Evolutionary conservation across 2,113 vertebrate genomes (phyloP), one percentile per base, ranked within the genome.

Genomic region (Pteruthius melanotis): DNA sequence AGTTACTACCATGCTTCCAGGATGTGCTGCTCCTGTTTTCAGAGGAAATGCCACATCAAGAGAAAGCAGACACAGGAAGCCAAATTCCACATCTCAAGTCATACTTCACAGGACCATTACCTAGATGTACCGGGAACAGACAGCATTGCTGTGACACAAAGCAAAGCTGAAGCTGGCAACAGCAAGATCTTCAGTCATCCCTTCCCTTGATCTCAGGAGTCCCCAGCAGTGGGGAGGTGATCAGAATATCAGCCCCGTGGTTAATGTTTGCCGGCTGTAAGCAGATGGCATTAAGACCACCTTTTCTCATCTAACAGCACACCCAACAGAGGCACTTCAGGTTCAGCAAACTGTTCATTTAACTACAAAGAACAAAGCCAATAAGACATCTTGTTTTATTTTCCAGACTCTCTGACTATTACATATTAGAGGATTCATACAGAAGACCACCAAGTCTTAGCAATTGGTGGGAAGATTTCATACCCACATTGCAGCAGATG

Each of bases 221-320:
- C 13, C 39, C 8, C 35, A 59, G 47, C 14, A 42, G 33, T 20
- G 28, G 2, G 20, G 28, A 76, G 7, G 9, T 50, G 47, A 78
- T 69, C 31, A 64, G 39, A 82, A 5, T 0, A 2, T n/a, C 24
- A 79, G n/a, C 15, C 49, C 22, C 1, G 3, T 1, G 5, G 31
- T 15, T 30, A 61, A 20, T 3, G 20, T 9, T 61, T 9, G 14
- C 35, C n/a, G 66, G 27, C 13, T 35, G 31, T 1, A 60, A 39
- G 57, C 57, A 85, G 31, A 15, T 57, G 24, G 28, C 45, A 53
- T 24, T 49, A 53, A 56, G 28, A 50, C 17, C 23, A 65, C 31
- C 4, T 39, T 39, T 68, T 78, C 54, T 74, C 72, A 81, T 21
- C 42, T 45, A 85, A 81, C 7, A 66, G n/a, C 63, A 70, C 60